Evolutionary conservation across 1,140 invertebrate genomes (phyloP).

Genomic region (Idris sp.): DNA sequence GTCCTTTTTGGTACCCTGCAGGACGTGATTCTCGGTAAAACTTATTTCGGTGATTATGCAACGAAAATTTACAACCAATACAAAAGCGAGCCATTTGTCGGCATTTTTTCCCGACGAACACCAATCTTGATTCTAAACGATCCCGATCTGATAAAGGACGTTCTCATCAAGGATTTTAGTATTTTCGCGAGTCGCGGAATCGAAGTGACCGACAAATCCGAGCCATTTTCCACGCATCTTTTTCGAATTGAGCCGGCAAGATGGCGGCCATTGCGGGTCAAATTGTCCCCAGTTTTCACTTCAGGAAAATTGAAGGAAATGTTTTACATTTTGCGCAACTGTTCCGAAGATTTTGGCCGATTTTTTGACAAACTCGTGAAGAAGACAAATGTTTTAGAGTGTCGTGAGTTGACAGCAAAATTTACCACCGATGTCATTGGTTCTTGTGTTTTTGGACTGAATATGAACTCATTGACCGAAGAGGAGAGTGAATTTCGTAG

Average conservation of each 20-base stretch:
- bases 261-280: not conserved
- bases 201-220: slow-evolving; percentile 73
- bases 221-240: slow-evolving; percentile 74
- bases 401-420: slow-evolving; percentile 58
- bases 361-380: slow-evolving; percentile 47
- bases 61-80: slow-evolving; percentile 42
- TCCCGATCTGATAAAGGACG: slow-evolving; percentile 68
- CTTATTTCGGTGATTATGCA: slow-evolving; percentile 7
- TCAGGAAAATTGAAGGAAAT: slow-evolving; percentile 3
- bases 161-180: slow-evolving; percentile 64
- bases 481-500: slow-evolving; percentile 75
- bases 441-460: slow-evolving; percentile 79
- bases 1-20: slow-evolving; percentile 64
- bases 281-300: slow-evolving; percentile 5
- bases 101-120: slow-evolving; percentile 42
- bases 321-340: slow-evolving; percentile 29
- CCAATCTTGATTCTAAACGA: slow-evolving; percentile 72
- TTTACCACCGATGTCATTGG: slow-evolving; percentile 80
- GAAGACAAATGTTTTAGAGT: slow-evolving; percentile 40
- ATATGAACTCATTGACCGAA: slow-evolving; percentile 76
- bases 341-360: slow-evolving; percentile 58
- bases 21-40: slow-evolving; percentile 18
- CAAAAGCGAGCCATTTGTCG: slow-evolving; percentile 47
- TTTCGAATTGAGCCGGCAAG: slow-evolving; percentile 48
- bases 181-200: slow-evolving; percentile 46